Base-by-base conservation (phyloP, 1,140 invertebrate species). In the Eupeodes corollae region DNA sequence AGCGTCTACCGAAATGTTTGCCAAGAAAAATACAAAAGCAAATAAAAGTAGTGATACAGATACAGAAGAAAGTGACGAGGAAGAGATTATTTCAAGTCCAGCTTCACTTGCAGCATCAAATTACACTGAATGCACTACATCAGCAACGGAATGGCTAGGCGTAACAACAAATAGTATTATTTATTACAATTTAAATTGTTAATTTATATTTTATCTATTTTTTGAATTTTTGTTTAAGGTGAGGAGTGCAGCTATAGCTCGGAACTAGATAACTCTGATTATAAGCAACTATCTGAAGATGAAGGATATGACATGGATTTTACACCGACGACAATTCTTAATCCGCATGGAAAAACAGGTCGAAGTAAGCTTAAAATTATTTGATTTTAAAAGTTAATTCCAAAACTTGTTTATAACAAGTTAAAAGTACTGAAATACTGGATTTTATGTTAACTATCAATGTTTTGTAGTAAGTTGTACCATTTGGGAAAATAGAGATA, bases 401-500 rank as follows among this genome's bases (percentile, higher is more conserved):
- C n/a, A n/a, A n/a, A n/a, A n/a, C n/a, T n/a, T n/a, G n/a, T n/a
- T n/a, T n/a, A n/a, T n/a, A n/a, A n/a, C n/a, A n/a, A n/a, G n/a
- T n/a, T n/a, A n/a, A n/a, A n/a, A n/a, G n/a, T n/a, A n/a, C n/a
- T n/a, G n/a, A 34, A 18, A 32, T 34, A 18, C 21, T 14, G 16
- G 13, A 34, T 44, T 39, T 15, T 13, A 15, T 6, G 26, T 44
- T 26, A 40, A 41, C 19, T 44, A 39, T 9, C 14, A 16, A 9
- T 39, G 2, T 39, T 52, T 62, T 71, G 42, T 59, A 91, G 89
- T 93, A 45, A 93, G 88, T 52, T 96, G 92, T 63, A 91, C 90
- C 33, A 88, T 96, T 68, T 97, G 91, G 91, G 88, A 94, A 63
- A 77, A 79, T 39, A 76, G 82, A 14, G 88, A 91, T 54, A 82